These are phyloP conservation scores for Temnothorax unifasciatus DNA, from an alignment of 2,888 invertebrate genomes.

Conservation along the genomic window DNA sequence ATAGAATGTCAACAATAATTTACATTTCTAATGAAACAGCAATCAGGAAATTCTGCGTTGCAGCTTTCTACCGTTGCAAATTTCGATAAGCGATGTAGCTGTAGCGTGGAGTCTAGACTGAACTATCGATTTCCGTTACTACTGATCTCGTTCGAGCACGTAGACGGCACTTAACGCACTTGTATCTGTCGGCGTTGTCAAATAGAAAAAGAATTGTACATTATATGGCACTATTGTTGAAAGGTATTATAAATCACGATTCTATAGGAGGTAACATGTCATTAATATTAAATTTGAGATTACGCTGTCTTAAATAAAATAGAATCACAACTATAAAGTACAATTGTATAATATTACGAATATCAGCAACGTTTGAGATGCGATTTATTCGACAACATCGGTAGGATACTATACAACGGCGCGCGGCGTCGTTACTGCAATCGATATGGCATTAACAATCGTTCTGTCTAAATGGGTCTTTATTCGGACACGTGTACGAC, in stretches of 20 bases:
- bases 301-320: background rate
- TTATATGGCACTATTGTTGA: background rate
- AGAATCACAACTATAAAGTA: background rate
- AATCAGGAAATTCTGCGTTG: slow-evolving; percentile 23
- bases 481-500: slow-evolving; percentile 52
- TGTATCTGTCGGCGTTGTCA: background rate
- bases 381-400: slow-evolving; percentile 6
- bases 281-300: background rate
- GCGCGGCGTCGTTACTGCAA: slow-evolving; percentile 26
- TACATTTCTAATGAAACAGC: slow-evolving; percentile 42
- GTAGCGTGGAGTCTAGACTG: slow-evolving; percentile 27
- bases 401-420: background rate
- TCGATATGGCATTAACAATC: slow-evolving; percentile 45
- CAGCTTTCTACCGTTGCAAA: slow-evolving; percentile 11
- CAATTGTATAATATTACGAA: background rate
- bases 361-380: background rate
- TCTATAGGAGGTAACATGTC: background rate
- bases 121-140: slow-evolving; percentile 44
- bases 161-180: background rate
- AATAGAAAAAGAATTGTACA: slow-evolving; percentile 18
- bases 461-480: slow-evolving; percentile 44
- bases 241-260: background rate
- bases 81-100: slow-evolving; percentile 30
- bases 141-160: slow-evolving; percentile 20
- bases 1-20: slow-evolving; percentile 54